phyloP scores from a whole-genome alignment of 1,140 invertebrate genomes.

The Manduca sexta region DNA sequence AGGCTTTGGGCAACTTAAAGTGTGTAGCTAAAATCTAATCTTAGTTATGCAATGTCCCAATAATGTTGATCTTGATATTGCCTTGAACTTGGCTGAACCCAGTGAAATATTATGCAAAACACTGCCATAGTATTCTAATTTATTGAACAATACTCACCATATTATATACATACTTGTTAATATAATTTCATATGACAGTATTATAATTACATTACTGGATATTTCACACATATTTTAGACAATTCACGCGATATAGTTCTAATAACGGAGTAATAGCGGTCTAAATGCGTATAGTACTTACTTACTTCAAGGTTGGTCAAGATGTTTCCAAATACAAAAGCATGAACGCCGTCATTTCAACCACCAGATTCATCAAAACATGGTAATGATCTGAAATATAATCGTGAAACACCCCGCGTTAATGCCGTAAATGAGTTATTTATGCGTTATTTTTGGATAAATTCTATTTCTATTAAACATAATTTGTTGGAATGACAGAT shows the following conservation, averaged over 20 bases:
- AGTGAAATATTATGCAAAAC: slow-evolving; percentile 6
- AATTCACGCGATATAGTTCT: not conserved
- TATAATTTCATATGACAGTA: too few species aligned
- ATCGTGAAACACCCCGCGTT: slow-evolving; percentile 9
- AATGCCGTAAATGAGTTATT: not conserved
- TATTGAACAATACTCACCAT: too few species aligned
- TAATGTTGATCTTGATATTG: not conserved
- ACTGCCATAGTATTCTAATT: not conserved
- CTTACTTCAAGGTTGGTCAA: slow-evolving; percentile 71
- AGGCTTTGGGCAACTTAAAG: not conserved
- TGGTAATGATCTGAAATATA: slow-evolving; percentile 40
- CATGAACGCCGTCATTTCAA: slow-evolving; percentile 57
- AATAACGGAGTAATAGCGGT: slow-evolving; percentile 25
- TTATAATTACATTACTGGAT: too few species aligned
- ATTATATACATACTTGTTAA: too few species aligned
- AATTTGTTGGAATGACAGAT: slow-evolving; percentile 65
- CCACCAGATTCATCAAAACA: slow-evolving; percentile 26
- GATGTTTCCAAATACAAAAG: slow-evolving; percentile 56
- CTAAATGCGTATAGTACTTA: slow-evolving; percentile 38
- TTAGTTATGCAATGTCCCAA: not conserved
- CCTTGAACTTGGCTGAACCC: slow-evolving; percentile 13
- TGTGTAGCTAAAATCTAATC: not conserved
- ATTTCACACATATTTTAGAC: not conserved
- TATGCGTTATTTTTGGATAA: slow-evolving; percentile 12
- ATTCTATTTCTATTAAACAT: slow-evolving; percentile 33